Conservation (phyloP, 2,888 invertebrate genomes). For the Drosophila incognita region DNA sequence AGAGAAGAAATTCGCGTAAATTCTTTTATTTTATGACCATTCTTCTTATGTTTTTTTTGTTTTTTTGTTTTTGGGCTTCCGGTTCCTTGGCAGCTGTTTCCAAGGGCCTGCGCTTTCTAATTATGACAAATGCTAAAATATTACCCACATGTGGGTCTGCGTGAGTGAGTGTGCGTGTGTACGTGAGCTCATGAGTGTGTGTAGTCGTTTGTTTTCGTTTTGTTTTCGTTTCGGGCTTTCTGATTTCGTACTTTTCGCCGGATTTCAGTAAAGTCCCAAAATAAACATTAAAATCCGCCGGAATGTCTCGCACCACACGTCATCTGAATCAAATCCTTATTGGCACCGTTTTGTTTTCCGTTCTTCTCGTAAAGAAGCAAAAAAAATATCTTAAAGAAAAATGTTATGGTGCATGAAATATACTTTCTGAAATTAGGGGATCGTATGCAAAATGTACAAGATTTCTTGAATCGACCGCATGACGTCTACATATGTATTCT, state of each 20-base stretch:
- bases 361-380: background rate
- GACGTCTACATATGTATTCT: background rate
- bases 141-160: conserved; percentile 43
- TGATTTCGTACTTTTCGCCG: conserved; percentile 46
- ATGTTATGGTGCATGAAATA: background rate
- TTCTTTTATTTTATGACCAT: conserved; percentile 71
- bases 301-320: conserved; percentile 42
- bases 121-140: conserved; percentile 79
- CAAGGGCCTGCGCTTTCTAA: conserved; percentile 65
- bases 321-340: conserved; percentile 61
- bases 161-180: conserved; percentile 19
- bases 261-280: conserved; percentile 57
- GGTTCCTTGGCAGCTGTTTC: conserved; percentile 55
- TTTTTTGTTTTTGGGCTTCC: conserved; percentile 1
- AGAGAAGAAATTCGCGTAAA: conserved; percentile 72
- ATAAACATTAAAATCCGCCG: conserved; percentile 66
- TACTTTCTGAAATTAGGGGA: background rate
- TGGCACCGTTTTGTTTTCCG: conserved; percentile 34
- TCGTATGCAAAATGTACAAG: background rate
- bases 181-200: background rate
- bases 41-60: conserved; percentile 34
- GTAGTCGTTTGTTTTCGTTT: conserved; percentile 3
- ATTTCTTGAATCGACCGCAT: background rate
- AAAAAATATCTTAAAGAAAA: background rate
- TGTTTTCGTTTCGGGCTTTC: conserved; percentile 56